These are phyloP conservation scores for Yponomeuta cagnagella DNA, from an alignment of 2,888 invertebrate genomes.

Conservation along the genomic window DNA sequence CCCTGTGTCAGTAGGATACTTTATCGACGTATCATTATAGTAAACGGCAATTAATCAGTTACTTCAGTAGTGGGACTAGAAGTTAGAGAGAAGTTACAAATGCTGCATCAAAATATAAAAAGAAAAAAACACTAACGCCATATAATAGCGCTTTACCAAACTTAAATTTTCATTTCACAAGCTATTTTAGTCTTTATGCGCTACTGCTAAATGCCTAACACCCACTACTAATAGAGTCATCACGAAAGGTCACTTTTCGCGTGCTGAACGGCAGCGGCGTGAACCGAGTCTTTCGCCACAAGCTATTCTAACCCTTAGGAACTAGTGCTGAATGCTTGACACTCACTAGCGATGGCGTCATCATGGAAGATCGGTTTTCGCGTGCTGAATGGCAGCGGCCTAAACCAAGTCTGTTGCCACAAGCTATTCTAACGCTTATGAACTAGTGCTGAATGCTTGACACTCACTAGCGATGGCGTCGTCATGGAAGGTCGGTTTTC, in stretches of 20 bases:
- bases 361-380: constrained; percentile 73
- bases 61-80: no score
- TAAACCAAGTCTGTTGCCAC: not conserved
- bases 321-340: not conserved
- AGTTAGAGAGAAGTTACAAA: no score
- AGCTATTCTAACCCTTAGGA: not conserved
- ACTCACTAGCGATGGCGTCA: constrained; percentile 68
- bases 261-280: constrained; percentile 28
- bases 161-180: not conserved
- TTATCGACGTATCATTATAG: no score
- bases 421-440: not conserved
- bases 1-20: no score
- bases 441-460: not conserved
- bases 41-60: no score
- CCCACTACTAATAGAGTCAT: constrained; percentile 68
- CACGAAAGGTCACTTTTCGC: constrained; percentile 71
- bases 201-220: constrained; percentile 20
- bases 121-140: no score
- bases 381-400: constrained; percentile 28
- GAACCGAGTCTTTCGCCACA: not conserved
- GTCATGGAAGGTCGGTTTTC: constrained; percentile 71
- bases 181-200: not conserved
- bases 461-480: constrained; percentile 67
- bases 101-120: no score
- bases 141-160: no score